phyloP scores from a whole-genome alignment of 2,797 vertebrate genomes.

The Sorex maritimensis region DNA sequence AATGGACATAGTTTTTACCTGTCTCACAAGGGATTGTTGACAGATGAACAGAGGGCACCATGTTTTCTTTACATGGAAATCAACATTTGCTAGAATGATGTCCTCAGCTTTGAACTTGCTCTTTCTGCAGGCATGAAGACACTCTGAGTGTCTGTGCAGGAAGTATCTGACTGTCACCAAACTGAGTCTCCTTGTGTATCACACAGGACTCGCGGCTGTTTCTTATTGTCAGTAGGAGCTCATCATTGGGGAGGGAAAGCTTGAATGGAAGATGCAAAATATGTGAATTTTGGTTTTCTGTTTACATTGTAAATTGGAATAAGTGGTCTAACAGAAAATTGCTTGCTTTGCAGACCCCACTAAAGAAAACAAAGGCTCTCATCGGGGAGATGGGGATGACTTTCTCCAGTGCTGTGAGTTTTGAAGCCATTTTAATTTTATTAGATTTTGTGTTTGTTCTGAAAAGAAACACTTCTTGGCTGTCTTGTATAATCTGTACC shows the following conservation, averaged over 20 bases:
- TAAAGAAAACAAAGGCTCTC: constrained; percentile 95
- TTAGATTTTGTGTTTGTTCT: constrained; percentile 21
- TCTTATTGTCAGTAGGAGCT: constrained; percentile 16
- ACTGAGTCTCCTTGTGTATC: constrained; percentile 23
- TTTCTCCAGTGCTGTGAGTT: constrained; percentile 95
- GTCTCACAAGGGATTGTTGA: background rate
- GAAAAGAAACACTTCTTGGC: background rate
- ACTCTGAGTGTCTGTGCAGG: background rate
- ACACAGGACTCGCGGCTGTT: background rate
- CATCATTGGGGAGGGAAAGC: background rate
- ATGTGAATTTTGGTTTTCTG: background rate
- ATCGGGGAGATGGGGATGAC: constrained; percentile 96
- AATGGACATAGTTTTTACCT: background rate
- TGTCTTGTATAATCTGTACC: background rate
- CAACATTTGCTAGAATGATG: background rate
- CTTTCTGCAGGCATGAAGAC: constrained; percentile 10
- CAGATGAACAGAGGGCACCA: background rate
- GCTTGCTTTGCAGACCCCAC: constrained; percentile 92
- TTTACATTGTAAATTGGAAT: constrained; percentile 1
- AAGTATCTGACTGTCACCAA: background rate
- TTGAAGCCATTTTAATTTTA: background rate
- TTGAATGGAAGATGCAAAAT: constrained; percentile 26
- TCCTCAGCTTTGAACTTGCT: background rate
- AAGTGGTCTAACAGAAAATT: constrained; percentile 65
- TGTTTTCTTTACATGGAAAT: constrained; percentile 26